These are phyloP conservation scores for Chaenodraco wilsoni DNA, from an alignment of 2,797 vertebrate genomes.

Conservation along the genomic window DNA sequence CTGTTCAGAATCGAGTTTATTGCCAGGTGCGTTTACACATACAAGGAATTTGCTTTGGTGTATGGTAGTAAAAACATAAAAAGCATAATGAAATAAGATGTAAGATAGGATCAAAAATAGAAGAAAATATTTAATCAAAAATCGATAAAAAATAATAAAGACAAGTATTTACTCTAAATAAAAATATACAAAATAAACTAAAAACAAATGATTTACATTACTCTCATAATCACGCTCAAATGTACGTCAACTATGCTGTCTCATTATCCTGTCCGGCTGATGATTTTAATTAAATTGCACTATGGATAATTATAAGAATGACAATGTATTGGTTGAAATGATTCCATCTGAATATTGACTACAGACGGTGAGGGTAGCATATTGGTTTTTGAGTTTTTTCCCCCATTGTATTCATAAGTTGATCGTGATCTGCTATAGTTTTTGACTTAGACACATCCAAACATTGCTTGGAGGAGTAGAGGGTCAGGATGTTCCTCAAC, in stretches of 20 bases:
- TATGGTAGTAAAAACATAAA: no score
- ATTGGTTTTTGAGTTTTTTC: neutral
- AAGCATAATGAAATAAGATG: no score
- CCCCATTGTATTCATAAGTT: neutral
- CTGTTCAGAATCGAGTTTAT: neutral
- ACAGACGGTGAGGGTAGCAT: neutral
- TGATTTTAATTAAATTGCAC: neutral
- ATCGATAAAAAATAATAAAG: no score
- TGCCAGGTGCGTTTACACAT: no score
- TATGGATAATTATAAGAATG: slow-evolving; percentile 5
- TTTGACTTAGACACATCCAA: slow-evolving; percentile 13
- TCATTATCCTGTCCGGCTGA: neutral
- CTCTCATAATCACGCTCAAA: neutral
- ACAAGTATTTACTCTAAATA: no score
- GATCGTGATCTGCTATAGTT: neutral
- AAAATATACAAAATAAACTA: no score
- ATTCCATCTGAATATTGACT: neutral
- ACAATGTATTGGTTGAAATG: neutral
- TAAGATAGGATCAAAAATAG: no score
- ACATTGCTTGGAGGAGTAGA: neutral
- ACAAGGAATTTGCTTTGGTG: no score
- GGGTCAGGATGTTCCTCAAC: slow-evolving; percentile 30
- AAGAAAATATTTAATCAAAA: no score
- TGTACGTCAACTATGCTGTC: neutral
- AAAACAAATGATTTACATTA: no score